Conservation (phyloP, 2,888 invertebrate species). For the Teleogryllus oceanicus region DNA sequence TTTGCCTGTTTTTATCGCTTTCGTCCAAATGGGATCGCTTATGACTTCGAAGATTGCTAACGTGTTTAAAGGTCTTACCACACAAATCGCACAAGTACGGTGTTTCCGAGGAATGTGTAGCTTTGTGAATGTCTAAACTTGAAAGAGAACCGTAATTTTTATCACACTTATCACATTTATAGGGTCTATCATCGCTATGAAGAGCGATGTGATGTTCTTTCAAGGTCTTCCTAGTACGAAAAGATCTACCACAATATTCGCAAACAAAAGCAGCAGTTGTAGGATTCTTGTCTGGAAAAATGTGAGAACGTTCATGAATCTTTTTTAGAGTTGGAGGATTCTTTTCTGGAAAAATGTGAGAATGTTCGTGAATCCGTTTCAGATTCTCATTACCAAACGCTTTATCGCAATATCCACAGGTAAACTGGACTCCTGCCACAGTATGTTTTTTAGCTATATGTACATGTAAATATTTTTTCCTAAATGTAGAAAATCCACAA, state of each 20-base stretch:
- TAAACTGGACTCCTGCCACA: background rate
- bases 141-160: conserved; percentile 43
- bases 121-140: conserved; percentile 44
- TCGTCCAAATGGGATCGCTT: conserved; percentile 45
- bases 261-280: conserved; percentile 29
- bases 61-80: conserved; percentile 47
- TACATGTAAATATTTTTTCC: conserved; percentile 26
- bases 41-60: conserved; percentile 45
- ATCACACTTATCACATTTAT: conserved; percentile 43
- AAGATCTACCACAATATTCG: conserved; percentile 34
- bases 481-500: conserved; percentile 28
- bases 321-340: conserved; percentile 19
- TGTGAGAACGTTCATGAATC: conserved; percentile 29
- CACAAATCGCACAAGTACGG: conserved; percentile 46
- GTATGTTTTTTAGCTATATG: conserved; percentile 30
- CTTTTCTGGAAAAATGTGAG: conserved; percentile 20
- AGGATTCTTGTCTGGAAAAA: background rate
- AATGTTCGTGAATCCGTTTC: conserved; percentile 27
- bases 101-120: conserved; percentile 41
- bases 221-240: conserved; percentile 39
- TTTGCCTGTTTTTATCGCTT: conserved; percentile 44
- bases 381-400: conserved; percentile 24
- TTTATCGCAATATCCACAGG: conserved; percentile 33
- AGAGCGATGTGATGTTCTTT: conserved; percentile 42
- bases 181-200: conserved; percentile 39